Percentiles rank a stretch among this genome's conserved stretches.
Evolutionary conservation across 2,888 invertebrate genomes (phyloP).

Genomic region (Drosophila austrosaltans): DNA sequence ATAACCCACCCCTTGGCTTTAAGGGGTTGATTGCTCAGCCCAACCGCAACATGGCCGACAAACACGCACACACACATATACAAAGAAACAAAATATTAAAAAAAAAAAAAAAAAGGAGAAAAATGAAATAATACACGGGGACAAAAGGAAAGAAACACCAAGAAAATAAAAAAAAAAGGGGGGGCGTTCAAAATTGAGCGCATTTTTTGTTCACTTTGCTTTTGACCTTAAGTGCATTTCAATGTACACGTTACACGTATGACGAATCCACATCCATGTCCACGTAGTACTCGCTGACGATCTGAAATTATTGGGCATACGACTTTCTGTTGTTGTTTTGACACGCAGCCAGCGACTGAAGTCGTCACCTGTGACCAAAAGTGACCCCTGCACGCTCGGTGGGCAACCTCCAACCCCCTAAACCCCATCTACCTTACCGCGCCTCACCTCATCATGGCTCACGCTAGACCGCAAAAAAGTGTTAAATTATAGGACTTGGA

Average conservation of each 20-base stretch:
- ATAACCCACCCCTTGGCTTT: constrained; percentile 44
- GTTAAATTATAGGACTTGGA: constrained; percentile 73
- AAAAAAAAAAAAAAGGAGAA: neutral
- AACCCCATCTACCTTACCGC: too few species aligned
- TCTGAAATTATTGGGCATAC: constrained; percentile 17
- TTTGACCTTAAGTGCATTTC: constrained; percentile 67
- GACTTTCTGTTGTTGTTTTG: constrained; percentile 75
- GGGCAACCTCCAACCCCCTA: constrained; percentile 6
- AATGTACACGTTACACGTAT: constrained; percentile 45
- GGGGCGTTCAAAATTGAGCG: constrained; percentile 71
- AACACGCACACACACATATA: constrained; percentile 37
- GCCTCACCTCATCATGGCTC: constrained; percentile 7
- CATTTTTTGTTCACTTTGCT: constrained; percentile 51
- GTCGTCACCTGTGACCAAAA: constrained; percentile 24
- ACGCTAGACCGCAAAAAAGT: constrained; percentile 60
- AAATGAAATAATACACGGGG: neutral
- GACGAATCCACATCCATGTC: too few species aligned
- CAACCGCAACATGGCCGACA: constrained; percentile 70
- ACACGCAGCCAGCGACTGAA: constrained; percentile 77
- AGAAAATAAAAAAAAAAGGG: neutral
- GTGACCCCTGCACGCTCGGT: constrained; percentile 24
- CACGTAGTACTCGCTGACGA: neutral
- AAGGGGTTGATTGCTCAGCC: constrained; percentile 48
- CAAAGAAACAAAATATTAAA: constrained; percentile 1
- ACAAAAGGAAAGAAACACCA: constrained; percentile 4